A percentile compares a stretch with the other conserved stretches of the same genome.
Conservation (phyloP, 2,888 invertebrate genomes). For the Drosophila basisetae region DNA sequence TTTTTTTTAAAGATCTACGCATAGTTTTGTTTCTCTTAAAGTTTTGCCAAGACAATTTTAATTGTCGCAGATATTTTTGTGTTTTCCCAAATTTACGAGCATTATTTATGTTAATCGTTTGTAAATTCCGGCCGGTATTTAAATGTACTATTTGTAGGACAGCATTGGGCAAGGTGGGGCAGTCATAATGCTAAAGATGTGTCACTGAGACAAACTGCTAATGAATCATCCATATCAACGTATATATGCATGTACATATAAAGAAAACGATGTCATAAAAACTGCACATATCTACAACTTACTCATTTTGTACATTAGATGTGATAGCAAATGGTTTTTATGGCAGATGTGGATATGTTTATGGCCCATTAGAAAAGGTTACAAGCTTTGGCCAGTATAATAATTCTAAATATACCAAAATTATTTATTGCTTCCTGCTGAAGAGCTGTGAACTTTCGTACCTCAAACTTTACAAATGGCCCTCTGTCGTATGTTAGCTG, state of each 20-base stretch:
- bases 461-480: slow-evolving; percentile 9
- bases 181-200: slow-evolving; percentile 34
- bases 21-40: slow-evolving; percentile 25
- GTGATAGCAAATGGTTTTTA: slow-evolving; percentile 48
- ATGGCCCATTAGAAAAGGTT: slow-evolving; percentile 28
- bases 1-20: slow-evolving; percentile 18
- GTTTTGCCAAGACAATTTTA: slow-evolving; percentile 59
- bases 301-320: slow-evolving; percentile 36
- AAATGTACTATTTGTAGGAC: slow-evolving; percentile 52
- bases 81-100: slow-evolving; percentile 58
- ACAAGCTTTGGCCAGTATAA: slow-evolving; percentile 8
- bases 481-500: slow-evolving; percentile 1
- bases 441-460: slow-evolving; percentile 2
- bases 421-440: slow-evolving; percentile 24
- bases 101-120: slow-evolving; percentile 56
- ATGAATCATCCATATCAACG: slow-evolving; percentile 49
- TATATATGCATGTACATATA: not conserved
- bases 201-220: slow-evolving; percentile 26
- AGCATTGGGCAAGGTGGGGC: not conserved
- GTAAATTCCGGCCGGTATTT: slow-evolving; percentile 73
- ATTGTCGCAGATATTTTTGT: slow-evolving; percentile 53
- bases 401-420: slow-evolving; percentile 7
- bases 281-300: slow-evolving; percentile 27
- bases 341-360: slow-evolving; percentile 36
- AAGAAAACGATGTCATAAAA: slow-evolving; percentile 29